Base-by-base conservation (phyloP, 2,113 vertebrate genomes). In the Ctenomys sociabilis region DNA sequence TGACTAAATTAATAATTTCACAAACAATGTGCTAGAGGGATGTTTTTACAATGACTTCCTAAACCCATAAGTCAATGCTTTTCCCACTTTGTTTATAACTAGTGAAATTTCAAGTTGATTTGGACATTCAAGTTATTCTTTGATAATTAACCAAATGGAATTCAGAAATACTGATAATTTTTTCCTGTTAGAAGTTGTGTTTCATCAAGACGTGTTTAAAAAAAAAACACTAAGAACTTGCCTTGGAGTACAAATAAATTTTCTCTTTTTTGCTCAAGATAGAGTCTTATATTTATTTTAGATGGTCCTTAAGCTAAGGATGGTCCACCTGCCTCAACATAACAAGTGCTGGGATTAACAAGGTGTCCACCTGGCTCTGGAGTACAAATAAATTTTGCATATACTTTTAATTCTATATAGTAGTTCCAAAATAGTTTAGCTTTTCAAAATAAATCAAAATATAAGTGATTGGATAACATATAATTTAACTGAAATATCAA, bases 1-100 rank as follows among this genome's bases (percentile, higher is more conserved):
- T n/a, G 37, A 91, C 91, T 90, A 61, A 90, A 7, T 86, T 88
- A 90, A 87, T 87, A 81, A 16, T 70, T 63, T 37, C 32, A 77
- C 64, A 83, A 90, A 82, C 35, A 85, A 21, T 37, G 91, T 43
- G 89, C 78, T 81, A 14, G 63, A 85, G 91, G 32, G 0, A 16
- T 10, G 30, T 45, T 96, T 95, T 85, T 83, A 70, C 37, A 22
- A 32, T 92, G 64, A 89, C 30, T 75, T 75, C 21, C 40, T 72
- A 92, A 68, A 7, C 54, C 43, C 77, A 35, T 26, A 87, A 64
- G 80, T 77, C 91, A 75, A 59, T 61, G 9, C 2, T 94, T 59
- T 40, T 81, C 35, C 37, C 61, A 83, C 80, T 57, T 93, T 89
- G 64, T 94, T 96, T 90, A 96, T 95, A 94, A 86, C 24, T 30